Evolutionary conservation across 2,113 vertebrate genomes (phyloP).

Genomic region (Eudyptes chrysolophus): DNA sequence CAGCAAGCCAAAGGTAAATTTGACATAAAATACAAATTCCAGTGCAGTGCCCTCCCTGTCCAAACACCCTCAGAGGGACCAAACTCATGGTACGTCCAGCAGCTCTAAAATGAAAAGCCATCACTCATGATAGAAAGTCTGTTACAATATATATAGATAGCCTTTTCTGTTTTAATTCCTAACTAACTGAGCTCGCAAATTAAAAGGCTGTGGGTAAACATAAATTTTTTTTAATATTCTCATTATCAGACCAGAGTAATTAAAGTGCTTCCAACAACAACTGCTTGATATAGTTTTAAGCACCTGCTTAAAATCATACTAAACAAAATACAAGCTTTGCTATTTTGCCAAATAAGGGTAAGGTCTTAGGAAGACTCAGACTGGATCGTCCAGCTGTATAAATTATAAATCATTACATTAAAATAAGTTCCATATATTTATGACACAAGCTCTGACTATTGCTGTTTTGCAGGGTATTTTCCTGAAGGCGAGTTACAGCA

Average conservation of each 20-base stretch:
- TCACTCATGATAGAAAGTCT: background rate
- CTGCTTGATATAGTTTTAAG: background rate
- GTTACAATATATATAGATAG: background rate
- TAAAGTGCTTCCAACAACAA: background rate
- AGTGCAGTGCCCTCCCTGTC: background rate
- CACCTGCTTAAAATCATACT: background rate
- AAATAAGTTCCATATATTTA: background rate
- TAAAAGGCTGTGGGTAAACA: background rate
- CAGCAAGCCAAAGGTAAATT: background rate
- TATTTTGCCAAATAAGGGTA: background rate
- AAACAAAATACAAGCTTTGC: background rate
- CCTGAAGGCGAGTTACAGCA: background rate
- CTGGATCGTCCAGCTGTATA: background rate
- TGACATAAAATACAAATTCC: background rate
- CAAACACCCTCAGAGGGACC: background rate
- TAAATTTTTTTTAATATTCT: background rate
- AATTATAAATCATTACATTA: constrained; percentile 23
- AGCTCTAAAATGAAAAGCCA: background rate
- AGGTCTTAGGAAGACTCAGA: constrained; percentile 2
- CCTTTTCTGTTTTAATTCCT: background rate
- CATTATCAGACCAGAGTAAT: background rate
- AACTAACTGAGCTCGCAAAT: background rate
- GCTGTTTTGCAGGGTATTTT: background rate
- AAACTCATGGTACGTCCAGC: background rate
- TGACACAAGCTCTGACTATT: background rate